Percentiles rank a stretch among this genome's conserved stretches.
These are phyloP conservation scores for Phania funesta DNA, from an alignment of 2,888 invertebrate genomes.

Conservation along the genomic window DNA sequence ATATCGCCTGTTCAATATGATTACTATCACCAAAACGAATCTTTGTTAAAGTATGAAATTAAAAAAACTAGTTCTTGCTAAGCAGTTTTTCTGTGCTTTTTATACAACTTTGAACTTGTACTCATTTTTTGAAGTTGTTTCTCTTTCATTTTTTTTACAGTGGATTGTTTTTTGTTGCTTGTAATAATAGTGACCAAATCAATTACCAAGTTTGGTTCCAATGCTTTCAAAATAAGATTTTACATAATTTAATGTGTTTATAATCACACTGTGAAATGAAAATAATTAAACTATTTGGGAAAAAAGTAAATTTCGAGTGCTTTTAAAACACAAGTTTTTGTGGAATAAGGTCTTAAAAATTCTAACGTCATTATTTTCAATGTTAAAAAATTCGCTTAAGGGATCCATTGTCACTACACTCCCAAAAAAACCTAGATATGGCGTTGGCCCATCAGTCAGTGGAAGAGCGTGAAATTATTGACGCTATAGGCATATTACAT, in stretches of 20 bases:
- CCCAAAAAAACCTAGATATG: too few species aligned
- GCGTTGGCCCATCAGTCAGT: too few species aligned
- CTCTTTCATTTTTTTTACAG: constrained; percentile 2
- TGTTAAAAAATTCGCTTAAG: too few species aligned
- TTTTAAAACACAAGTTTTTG: too few species aligned
- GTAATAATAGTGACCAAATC: constrained; percentile 12
- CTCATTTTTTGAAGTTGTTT: constrained; percentile 44
- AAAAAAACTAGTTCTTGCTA: constrained; percentile 57
- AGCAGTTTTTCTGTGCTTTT: neutral
- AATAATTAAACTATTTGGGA: constrained; percentile 10
- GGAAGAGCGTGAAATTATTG: too few species aligned
- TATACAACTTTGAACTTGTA: constrained; percentile 66
- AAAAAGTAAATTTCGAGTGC: too few species aligned
- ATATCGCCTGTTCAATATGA: constrained; percentile 13
- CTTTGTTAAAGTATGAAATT: constrained; percentile 34
- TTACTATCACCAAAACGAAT: constrained; percentile 48
- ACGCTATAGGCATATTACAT: too few species aligned
- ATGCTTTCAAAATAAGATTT: constrained; percentile 44
- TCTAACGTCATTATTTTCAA: too few species aligned
- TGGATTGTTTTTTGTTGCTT: neutral
- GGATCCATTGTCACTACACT: too few species aligned
- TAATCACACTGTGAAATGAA: neutral
- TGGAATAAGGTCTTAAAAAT: too few species aligned
- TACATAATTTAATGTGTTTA: neutral
- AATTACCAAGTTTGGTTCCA: constrained; percentile 34